These are phyloP conservation scores for Thera obeliscata DNA, from an alignment of 2,888 invertebrate species.

Conservation along the genomic window DNA sequence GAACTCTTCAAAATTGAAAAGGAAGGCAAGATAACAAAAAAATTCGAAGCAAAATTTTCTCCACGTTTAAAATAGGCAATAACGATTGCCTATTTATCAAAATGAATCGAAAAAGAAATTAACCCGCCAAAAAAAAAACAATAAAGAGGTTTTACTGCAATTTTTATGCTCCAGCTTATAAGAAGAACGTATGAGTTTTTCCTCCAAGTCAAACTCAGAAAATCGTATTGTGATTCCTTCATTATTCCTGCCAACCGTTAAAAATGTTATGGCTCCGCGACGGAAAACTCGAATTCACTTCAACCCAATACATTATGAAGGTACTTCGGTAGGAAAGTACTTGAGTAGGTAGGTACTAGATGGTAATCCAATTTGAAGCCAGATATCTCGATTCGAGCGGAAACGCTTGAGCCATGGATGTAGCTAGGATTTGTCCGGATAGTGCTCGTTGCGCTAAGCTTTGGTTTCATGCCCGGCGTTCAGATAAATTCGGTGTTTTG, in stretches of 20 bases:
- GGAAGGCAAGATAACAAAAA: too few species aligned
- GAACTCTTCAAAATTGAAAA: too few species aligned
- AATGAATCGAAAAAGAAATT: conserved; percentile 11
- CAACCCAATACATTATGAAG: conserved; percentile 24
- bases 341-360: conserved; percentile 18
- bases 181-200: conserved; percentile 8
- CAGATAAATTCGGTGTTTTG: too few species aligned
- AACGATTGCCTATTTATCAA: too few species aligned
- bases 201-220: conserved; percentile 8
- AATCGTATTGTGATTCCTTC: conserved; percentile 17
- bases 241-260: conserved; percentile 13
- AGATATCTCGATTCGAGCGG: conserved; percentile 30
- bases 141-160: conserved; percentile 14
- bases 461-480: neutral
- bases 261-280: conserved; percentile 22
- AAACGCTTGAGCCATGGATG: conserved; percentile 17
- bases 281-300: conserved; percentile 24
- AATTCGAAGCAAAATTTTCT: too few species aligned
- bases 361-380: conserved; percentile 34
- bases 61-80: too few species aligned
- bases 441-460: conserved; percentile 1
- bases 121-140: conserved; percentile 7
- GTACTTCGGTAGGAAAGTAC: conserved; percentile 18
- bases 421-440: conserved; percentile 11
- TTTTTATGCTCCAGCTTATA: conserved; percentile 10